phyloP scores from a whole-genome alignment of 2,113 vertebrate genomes.

The Nipponia nippon region DNA sequence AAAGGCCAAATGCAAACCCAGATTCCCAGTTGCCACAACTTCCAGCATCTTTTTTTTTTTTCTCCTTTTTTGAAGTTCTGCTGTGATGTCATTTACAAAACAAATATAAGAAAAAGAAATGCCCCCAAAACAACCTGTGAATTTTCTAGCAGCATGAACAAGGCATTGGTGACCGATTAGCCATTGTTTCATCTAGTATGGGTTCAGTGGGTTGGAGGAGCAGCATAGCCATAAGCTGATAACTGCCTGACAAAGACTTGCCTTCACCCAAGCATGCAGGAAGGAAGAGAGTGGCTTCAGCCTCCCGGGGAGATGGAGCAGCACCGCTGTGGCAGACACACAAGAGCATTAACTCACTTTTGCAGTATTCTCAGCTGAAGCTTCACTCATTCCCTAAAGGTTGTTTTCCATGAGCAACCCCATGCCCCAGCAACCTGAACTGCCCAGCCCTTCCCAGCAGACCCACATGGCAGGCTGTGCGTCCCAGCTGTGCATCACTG shows the following conservation, averaged over 20 bases:
- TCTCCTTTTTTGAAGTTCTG: background rate
- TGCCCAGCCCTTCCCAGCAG: background rate
- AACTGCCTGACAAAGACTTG: background rate
- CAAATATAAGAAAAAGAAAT: background rate
- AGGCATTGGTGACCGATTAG: background rate
- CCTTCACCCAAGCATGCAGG: rapidly evolving
- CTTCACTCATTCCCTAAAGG: background rate
- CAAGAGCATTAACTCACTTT: background rate
- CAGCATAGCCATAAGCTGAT: background rate
- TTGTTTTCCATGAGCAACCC: background rate
- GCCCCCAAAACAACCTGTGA: background rate
- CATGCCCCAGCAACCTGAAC: background rate
- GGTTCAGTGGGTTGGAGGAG: background rate
- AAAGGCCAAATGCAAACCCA: background rate
- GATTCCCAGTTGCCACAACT: background rate
- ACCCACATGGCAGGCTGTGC: rapidly evolving
- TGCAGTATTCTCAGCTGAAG: background rate
- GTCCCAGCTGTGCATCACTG: background rate
- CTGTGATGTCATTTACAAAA: background rate
- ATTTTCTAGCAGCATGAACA: background rate
- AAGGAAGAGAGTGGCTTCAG: background rate
- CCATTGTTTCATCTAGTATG: background rate
- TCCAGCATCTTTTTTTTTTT: background rate
- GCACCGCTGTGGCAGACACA: background rate
- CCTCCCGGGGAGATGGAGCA: background rate